A percentile compares a stretch with the other conserved stretches of the same genome.
Evolutionary conservation across 2,113 vertebrate species (phyloP).

Genomic region (Paramormyrops kingsleyae): DNA sequence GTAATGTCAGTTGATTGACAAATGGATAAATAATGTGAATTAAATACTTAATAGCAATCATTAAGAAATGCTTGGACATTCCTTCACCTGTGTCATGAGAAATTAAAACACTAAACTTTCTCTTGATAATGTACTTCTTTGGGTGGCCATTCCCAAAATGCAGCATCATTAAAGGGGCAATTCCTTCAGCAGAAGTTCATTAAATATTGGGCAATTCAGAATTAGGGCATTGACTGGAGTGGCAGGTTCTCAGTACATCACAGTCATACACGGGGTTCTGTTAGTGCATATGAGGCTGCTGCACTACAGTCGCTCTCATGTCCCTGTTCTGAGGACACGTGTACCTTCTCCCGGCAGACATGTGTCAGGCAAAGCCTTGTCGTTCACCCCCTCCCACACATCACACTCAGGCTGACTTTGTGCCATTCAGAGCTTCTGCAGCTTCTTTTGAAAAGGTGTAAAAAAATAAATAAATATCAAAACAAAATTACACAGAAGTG

Average conservation of each 20-base stretch:
- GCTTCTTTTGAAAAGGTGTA: not conserved
- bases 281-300: not conserved
- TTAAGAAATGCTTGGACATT: not conserved
- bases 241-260: not conserved
- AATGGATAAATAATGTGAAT: not conserved
- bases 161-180: not conserved
- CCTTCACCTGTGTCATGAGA: not conserved
- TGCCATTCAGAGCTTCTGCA: not conserved
- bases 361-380: not conserved
- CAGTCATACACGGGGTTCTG: not conserved
- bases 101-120: not conserved
- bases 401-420: not conserved
- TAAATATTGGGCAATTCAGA: not conserved
- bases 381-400: not conserved
- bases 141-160: not conserved
- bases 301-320: not conserved
- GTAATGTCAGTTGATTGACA: not conserved
- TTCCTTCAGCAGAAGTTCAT: not conserved
- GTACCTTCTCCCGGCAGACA: not conserved
- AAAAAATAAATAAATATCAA: not conserved
- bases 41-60: not conserved
- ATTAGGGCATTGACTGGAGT: not conserved
- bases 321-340: not conserved
- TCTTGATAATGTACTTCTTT: not conserved
- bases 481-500: not conserved